phyloP scores from a whole-genome alignment of 2,888 invertebrate species.

The Epinotia bilunana region DNA sequence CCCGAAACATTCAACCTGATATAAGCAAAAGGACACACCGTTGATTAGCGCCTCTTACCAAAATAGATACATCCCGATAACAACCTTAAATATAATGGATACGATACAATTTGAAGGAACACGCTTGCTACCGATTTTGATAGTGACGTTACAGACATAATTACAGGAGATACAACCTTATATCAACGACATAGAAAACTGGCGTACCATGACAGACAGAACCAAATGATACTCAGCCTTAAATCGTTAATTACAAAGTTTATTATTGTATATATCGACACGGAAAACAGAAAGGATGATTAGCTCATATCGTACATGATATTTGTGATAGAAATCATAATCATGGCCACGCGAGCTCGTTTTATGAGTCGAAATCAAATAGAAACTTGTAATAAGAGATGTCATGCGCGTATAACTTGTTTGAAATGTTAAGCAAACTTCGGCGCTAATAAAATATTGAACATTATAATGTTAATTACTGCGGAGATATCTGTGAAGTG shows the following conservation, averaged over 20 bases:
- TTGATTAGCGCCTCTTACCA: conserved; percentile 74
- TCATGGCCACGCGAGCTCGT: conserved; percentile 74
- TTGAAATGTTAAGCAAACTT: conserved; percentile 77
- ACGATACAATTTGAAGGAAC: conserved; percentile 55
- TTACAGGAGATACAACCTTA: conserved; percentile 60
- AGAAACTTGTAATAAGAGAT: conserved; percentile 84
- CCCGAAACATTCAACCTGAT: conserved; percentile 62
- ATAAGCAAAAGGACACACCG: conserved; percentile 69
- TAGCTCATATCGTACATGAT: conserved; percentile 70
- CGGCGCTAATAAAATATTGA: conserved; percentile 79
- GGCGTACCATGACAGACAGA: neutral
- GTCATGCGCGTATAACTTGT: conserved; percentile 75
- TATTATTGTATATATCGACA: conserved; percentile 50
- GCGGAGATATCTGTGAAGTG: conserved; percentile 62
- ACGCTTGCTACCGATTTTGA: conserved; percentile 59
- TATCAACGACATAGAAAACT: conserved; percentile 54
- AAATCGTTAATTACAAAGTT: conserved; percentile 46
- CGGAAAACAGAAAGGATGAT: conserved; percentile 54
- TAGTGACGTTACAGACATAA: conserved; percentile 57
- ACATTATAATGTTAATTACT: conserved; percentile 75
- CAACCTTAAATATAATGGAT: conserved; percentile 51
- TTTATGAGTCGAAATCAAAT: conserved; percentile 83
- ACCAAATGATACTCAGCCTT: conserved; percentile 7
- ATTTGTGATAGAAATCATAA: conserved; percentile 82
- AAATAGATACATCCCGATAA: conserved; percentile 50